Evolutionary conservation across 2,888 invertebrate genomes (phyloP).

Genomic region (Tricholauxania praeusta): DNA sequence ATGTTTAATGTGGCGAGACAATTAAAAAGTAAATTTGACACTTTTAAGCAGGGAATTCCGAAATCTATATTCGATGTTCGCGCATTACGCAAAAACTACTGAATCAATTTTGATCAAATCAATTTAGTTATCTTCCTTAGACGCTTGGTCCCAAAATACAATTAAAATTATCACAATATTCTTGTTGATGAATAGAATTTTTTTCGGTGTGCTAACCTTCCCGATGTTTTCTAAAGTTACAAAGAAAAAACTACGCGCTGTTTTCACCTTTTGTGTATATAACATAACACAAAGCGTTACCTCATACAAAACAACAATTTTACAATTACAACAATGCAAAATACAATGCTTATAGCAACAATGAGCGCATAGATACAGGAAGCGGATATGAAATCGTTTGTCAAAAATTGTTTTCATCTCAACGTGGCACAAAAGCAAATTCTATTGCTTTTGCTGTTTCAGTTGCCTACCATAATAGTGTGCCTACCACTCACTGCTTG

Average conservation of each 20-base stretch:
- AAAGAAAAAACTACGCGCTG: conserved; percentile 4
- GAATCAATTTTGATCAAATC: no score
- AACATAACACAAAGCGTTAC: background rate
- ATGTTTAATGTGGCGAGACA: no score
- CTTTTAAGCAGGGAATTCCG: no score
- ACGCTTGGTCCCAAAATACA: no score
- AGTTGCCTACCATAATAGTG: background rate
- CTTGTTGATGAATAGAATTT: no score
- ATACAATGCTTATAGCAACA: conserved; percentile 1
- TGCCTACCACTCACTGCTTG: background rate
- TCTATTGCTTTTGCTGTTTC: conserved; percentile 12
- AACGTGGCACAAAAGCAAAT: background rate
- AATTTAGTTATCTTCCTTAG: no score
- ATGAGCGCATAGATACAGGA: background rate
- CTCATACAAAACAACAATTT: conserved; percentile 11
- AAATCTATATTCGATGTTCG: no score
- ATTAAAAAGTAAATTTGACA: no score
- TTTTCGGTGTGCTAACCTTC: no score
- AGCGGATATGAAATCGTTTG: conserved; percentile 21
- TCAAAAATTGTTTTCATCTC: background rate
- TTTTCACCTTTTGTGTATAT: conserved; percentile 5
- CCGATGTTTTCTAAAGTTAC: no score
- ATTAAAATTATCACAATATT: no score
- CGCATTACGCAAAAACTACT: no score
- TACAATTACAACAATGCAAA: conserved; percentile 13